Evolutionary conservation across 2,797 vertebrate species (phyloP).

Genomic region (Smutsia gigantea): DNA sequence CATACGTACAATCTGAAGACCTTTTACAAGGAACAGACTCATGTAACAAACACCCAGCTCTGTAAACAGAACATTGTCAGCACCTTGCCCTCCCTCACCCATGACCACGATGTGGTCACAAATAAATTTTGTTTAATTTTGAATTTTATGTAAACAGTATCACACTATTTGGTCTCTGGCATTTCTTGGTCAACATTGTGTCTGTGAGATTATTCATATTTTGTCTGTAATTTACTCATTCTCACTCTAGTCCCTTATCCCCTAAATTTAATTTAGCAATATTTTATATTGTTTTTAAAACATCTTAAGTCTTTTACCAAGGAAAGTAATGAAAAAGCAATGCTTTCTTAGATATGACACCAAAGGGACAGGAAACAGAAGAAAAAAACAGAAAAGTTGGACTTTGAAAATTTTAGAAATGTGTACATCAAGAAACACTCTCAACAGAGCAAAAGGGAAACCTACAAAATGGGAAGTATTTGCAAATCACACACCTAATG

Average conservation of each 20-base stretch:
- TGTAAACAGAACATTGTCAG: background rate
- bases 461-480: background rate
- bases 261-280: background rate
- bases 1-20: background rate
- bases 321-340: background rate
- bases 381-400: background rate
- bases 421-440: background rate
- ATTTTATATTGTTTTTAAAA: background rate
- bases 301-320: background rate
- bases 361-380: background rate
- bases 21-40: background rate
- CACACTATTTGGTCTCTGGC: background rate
- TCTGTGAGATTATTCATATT: background rate
- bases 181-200: background rate
- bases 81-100: background rate
- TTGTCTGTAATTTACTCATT: background rate
- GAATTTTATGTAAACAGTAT: background rate
- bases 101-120: background rate
- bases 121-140: background rate
- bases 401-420: background rate
- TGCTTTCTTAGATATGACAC: background rate
- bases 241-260: background rate
- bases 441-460: background rate
- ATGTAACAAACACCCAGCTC: background rate
- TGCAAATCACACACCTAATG: background rate